Percentiles rank a stretch among this genome's conserved stretches.
Conservation (phyloP, 2,113 vertebrate species). For the Chrysochloris asiatica region DNA sequence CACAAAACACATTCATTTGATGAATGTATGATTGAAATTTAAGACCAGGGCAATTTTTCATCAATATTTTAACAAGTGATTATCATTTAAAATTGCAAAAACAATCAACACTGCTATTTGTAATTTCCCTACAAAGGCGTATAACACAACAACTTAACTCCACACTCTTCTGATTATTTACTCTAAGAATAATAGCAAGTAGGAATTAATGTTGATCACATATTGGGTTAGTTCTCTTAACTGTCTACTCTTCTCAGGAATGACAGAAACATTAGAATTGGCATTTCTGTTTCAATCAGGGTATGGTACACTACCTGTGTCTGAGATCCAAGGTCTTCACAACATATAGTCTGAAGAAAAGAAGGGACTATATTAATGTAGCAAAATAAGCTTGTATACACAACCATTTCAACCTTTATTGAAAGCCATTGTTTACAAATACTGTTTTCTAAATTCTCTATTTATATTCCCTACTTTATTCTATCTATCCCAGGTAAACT, state of each 20-base stretch:
- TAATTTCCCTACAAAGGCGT: not conserved
- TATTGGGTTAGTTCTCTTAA: conserved; percentile 37
- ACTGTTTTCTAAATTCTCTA: not conserved
- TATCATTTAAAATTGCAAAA: not conserved
- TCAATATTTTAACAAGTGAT: not conserved
- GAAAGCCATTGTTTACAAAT: not conserved
- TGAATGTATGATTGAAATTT: not conserved
- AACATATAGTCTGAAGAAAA: not conserved
- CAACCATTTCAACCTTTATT: not conserved
- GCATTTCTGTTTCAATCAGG: not conserved
- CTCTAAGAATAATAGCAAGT: conserved; percentile 5
- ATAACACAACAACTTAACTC: conserved; percentile 17
- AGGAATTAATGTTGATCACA: not conserved
- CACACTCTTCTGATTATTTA: not conserved
- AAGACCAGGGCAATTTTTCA: not conserved
- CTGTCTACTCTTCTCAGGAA: conserved; percentile 12
- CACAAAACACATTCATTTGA: conserved; percentile 4
- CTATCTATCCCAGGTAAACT: not conserved
- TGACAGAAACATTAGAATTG: not conserved
- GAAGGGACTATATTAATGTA: not conserved
- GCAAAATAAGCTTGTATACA: not conserved
- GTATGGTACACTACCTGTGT: not conserved
- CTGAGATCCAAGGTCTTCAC: conserved; percentile 15
- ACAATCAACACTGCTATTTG: not conserved
- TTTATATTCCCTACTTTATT: not conserved